Percentiles rank a stretch among this genome's conserved stretches.
phyloP scores from a whole-genome alignment of 2,113 vertebrate species.

The Podarcis muralis region DNA sequence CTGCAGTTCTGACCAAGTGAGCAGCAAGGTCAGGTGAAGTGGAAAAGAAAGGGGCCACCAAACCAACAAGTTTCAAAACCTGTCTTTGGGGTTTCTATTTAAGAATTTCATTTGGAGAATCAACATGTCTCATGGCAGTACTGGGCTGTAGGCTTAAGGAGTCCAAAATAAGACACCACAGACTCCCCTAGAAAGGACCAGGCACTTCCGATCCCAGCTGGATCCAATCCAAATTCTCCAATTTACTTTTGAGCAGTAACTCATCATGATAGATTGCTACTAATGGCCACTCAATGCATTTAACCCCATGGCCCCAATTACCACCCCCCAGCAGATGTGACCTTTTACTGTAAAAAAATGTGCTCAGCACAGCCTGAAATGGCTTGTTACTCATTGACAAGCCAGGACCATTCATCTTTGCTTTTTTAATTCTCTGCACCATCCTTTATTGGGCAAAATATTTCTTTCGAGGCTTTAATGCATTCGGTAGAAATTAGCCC shows the following conservation, averaged over 20 bases:
- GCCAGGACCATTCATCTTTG: not conserved
- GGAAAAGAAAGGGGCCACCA: not conserved
- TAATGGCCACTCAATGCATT: slow-evolving; percentile 5
- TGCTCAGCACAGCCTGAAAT: slow-evolving; percentile 12
- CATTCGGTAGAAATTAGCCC: slow-evolving; percentile 7
- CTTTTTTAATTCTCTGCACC: not conserved
- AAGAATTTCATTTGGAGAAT: not conserved
- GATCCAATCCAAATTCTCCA: not conserved
- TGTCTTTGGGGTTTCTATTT: not conserved
- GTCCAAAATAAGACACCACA: too few species aligned
- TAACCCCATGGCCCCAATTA: slow-evolving; percentile 16
- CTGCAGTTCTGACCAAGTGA: not conserved
- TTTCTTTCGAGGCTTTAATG: not conserved
- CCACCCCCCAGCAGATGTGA: not conserved
- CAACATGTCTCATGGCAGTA: not conserved
- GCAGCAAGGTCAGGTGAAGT: not conserved
- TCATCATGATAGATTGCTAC: not conserved
- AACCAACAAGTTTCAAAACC: not conserved
- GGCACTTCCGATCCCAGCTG: not conserved
- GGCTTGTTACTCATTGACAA: not conserved
- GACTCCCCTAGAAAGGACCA: not conserved
- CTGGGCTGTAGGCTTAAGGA: not conserved
- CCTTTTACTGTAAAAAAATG: slow-evolving; percentile 2
- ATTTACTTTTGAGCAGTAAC: not conserved
- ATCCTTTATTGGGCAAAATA: slow-evolving; percentile 8